Evolutionary conservation across 1,140 invertebrate species (phyloP), one percentile per base, ranked within the genome.

Genomic region (Muscidifurax raptorellus): DNA sequence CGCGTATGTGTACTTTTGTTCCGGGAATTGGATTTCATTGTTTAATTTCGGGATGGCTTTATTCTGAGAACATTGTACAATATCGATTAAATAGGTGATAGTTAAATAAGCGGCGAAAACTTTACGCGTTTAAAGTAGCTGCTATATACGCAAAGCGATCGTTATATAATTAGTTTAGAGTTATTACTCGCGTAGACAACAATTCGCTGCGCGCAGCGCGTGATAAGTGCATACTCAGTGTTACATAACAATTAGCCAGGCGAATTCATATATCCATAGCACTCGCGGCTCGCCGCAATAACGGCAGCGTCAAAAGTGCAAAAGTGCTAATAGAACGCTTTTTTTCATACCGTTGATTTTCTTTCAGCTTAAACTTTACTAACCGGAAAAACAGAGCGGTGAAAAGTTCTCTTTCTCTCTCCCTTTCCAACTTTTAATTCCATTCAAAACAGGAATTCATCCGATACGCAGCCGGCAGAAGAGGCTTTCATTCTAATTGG

Each of bases 361-460:
- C 32, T 52, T 52, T 44, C n/a, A 40, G 64, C 40, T 71, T 47
- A 13, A 76, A 44, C 52, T 82, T 30, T 9, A n/a, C 72, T 36
- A 59, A 32, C 64, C 2, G 66, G 12, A 71, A 84, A 78, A 72
- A 79, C 66, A 84, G 15, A 22, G 47, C 27, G 28, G 15, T 25
- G 66, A 52, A 83, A 83, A 79, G 67, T 71, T 79, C 66, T 74
- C 69, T 30, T 7, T 32, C 28, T 18, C 72, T 28, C 40, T 18
- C 74, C 28, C 79, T 2, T n/a, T 79, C n/a, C 47, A 74, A 64
- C 83, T 80, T 80, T 80, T 80, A 74, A 80, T 79, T 84, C 67
- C 69, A 84, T 80, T 84, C 67, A 79, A 84, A 84, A 80, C 64
- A 84, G 67, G 77, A 80, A 80, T 84, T 84, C 77, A 74, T 25